These are phyloP conservation scores for Scrobipalpa atriplicella DNA, from an alignment of 2,888 invertebrate species.

Conservation along the genomic window DNA sequence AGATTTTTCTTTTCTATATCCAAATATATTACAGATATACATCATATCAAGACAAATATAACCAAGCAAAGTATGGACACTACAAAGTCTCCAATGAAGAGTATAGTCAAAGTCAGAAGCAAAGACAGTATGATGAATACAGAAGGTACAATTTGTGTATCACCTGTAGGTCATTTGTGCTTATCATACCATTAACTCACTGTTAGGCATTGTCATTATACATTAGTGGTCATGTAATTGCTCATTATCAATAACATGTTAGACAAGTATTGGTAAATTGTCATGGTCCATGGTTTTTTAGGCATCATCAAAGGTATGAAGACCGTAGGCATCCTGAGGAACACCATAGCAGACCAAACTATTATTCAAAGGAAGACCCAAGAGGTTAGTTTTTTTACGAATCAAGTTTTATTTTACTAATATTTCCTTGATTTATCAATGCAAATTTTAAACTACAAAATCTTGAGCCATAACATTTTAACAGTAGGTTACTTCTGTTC, in stretches of 20 bases:
- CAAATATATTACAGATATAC: constrained; percentile 56
- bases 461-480: neutral
- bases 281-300: constrained; percentile 37
- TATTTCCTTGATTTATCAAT: constrained; percentile 21
- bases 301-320: constrained; percentile 60
- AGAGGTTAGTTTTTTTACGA: constrained; percentile 50
- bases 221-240: neutral
- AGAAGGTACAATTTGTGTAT: constrained; percentile 57
- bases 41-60: constrained; percentile 58
- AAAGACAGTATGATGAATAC: constrained; percentile 60
- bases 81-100: constrained; percentile 53
- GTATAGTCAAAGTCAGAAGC: constrained; percentile 54
- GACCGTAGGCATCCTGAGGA: constrained; percentile 53
- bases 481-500: neutral
- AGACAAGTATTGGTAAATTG: neutral
- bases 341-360: constrained; percentile 60
- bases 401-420: neutral
- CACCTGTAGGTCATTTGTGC: constrained; percentile 20
- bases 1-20: neutral
- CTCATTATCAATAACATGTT: neutral
- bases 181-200: constrained; percentile 12
- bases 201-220: neutral
- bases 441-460: too few species aligned
- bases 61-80: constrained; percentile 59
- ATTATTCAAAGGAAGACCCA: constrained; percentile 58